Evolutionary conservation across 2,888 invertebrate species (phyloP).

Genomic region (Drosophila diplacantha): DNA sequence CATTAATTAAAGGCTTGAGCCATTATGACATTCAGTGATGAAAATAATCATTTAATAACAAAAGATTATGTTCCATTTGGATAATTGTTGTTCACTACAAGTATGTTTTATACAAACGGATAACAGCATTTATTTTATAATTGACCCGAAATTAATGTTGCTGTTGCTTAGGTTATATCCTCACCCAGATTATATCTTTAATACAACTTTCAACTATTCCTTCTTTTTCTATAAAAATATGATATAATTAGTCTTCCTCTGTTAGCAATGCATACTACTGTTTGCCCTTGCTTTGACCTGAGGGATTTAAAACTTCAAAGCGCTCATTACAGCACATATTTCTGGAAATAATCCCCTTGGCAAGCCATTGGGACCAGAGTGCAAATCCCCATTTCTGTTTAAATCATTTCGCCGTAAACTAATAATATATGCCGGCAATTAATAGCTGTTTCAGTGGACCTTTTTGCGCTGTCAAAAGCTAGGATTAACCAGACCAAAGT

Average conservation of each 20-base stretch:
- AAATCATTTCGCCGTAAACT: constrained; percentile 10
- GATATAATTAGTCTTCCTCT: too few species aligned
- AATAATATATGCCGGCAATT: constrained; percentile 23
- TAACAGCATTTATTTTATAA: neutral
- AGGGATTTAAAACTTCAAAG: constrained; percentile 4
- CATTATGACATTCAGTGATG: neutral
- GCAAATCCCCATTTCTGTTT: neutral
- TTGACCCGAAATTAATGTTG: neutral
- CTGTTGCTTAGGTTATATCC: neutral
- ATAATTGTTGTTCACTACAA: neutral
- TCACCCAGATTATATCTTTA: neutral
- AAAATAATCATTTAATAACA: neutral
- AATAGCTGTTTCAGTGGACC: constrained; percentile 13
- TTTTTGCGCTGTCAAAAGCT: constrained; percentile 30
- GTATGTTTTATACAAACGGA: too few species aligned
- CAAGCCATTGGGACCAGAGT: constrained; percentile 1
- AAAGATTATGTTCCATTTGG: neutral
- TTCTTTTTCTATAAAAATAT: neutral
- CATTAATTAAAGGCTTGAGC: constrained; percentile 7
- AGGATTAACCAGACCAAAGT: constrained; percentile 34
- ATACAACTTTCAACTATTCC: neutral
- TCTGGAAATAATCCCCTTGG: neutral
- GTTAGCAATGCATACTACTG: too few species aligned
- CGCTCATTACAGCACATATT: constrained; percentile 8
- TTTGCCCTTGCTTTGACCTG: constrained; percentile 1